Conservation (phyloP, 2,797 vertebrate genomes). For the Novumbra hubbsi region DNA sequence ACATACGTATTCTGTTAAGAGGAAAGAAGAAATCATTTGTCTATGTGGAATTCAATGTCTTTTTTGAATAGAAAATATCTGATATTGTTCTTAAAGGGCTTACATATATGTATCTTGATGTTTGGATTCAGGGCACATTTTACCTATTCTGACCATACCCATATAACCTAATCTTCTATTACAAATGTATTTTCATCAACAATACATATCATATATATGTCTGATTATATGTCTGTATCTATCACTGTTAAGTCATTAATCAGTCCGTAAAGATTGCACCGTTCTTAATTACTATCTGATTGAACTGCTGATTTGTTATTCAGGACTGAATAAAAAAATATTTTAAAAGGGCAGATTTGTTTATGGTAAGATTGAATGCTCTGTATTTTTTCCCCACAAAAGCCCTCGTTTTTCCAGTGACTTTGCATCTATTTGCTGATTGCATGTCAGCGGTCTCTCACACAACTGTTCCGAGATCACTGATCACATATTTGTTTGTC, state of each 20-base stretch:
- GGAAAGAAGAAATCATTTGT: neutral
- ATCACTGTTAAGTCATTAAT: neutral
- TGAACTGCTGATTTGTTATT: neutral
- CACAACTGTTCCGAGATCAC: conserved; percentile 6
- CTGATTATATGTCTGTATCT: neutral
- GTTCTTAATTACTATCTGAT: neutral
- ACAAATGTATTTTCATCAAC: neutral
- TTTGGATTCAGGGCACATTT: neutral
- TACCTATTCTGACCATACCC: neutral
- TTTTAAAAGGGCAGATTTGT: neutral
- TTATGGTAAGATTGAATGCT: neutral
- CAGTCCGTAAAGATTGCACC: neutral
- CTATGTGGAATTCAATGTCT: neutral
- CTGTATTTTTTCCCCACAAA: neutral
- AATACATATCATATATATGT: neutral
- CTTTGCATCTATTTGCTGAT: conserved; percentile 4
- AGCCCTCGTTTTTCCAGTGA: neutral
- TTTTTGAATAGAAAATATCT: neutral
- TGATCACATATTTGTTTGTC: conserved; percentile 1
- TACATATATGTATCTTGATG: neutral
- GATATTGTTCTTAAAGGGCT: neutral
- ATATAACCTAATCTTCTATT: too few relatives aligned
- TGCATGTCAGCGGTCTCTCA: neutral
- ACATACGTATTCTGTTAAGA: neutral
- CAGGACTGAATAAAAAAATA: neutral